Conservation (phyloP, 2,888 invertebrate genomes). For the Dexiosoma caninum region DNA sequence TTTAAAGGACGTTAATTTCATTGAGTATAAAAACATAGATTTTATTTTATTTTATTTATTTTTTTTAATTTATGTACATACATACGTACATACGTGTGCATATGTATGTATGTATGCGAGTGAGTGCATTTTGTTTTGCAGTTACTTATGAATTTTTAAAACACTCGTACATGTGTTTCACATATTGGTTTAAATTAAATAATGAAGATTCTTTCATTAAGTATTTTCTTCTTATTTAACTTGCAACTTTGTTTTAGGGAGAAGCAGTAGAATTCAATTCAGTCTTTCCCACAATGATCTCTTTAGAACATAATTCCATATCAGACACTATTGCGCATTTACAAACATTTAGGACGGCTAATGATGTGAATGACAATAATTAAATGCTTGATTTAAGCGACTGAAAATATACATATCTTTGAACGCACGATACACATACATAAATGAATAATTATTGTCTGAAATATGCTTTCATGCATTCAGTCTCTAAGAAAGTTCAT, state of each 20-base stretch:
- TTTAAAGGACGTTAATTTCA: background rate
- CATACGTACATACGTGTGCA: too few species aligned
- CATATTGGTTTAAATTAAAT: background rate
- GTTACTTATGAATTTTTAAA: background rate
- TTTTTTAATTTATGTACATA: background rate
- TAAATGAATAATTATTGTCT: background rate
- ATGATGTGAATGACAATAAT: conserved; percentile 56
- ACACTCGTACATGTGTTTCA: background rate
- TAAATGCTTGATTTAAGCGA: conserved; percentile 53
- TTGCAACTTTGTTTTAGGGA: background rate
- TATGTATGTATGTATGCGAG: too few species aligned
- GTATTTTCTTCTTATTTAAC: background rate
- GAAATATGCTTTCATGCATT: too few species aligned
- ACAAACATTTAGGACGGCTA: conserved; percentile 24
- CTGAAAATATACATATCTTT: conserved; percentile 2
- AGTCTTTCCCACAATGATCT: background rate
- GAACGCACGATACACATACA: background rate
- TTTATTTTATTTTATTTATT: background rate
- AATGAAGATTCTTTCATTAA: background rate
- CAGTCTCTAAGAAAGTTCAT: too few species aligned
- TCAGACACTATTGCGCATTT: background rate
- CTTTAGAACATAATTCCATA: background rate
- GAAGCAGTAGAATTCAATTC: background rate
- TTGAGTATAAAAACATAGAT: background rate
- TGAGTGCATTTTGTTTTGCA: background rate